Conservation (phyloP, 2,797 vertebrate genomes). For the Zalophus californianus region DNA sequence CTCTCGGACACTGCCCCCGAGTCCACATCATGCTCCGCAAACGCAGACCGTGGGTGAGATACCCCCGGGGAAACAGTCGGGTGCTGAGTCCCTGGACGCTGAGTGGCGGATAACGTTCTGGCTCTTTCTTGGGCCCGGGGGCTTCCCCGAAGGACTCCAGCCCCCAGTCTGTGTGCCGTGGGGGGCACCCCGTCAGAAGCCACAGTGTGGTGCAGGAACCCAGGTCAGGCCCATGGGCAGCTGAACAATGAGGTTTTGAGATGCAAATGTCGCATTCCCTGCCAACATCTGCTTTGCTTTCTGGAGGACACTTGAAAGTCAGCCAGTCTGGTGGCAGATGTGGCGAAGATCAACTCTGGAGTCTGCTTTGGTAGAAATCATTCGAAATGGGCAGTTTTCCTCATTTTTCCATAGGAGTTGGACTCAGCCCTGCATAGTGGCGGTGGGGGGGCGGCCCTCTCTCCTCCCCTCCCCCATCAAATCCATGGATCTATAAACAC, state of each 20-base stretch:
- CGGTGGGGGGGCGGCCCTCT: background rate
- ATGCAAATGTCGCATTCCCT: accelerated
- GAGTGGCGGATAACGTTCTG: background rate
- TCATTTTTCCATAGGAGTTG: background rate
- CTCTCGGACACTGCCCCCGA: background rate
- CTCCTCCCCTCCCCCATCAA: background rate
- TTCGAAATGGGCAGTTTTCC: background rate
- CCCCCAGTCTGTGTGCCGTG: background rate
- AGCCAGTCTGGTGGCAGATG: background rate
- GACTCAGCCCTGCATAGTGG: background rate
- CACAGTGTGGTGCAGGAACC: accelerated
- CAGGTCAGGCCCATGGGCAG: background rate
- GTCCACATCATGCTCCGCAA: background rate
- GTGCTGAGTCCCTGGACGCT: background rate
- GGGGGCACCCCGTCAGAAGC: accelerated
- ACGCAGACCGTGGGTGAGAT: background rate
- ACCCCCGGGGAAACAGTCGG: accelerated
- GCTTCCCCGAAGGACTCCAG: background rate
- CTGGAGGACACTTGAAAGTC: background rate
- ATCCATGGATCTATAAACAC: constrained; percentile 56
- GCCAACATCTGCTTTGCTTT: accelerated
- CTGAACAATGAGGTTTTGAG: background rate
- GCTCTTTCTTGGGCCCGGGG: accelerated
- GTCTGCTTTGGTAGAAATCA: accelerated
- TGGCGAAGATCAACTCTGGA: background rate